A percentile compares a stretch with the other conserved stretches of the same genome.
Conservation (phyloP, 2,113 vertebrate species). For the Ursus arctos region DNA sequence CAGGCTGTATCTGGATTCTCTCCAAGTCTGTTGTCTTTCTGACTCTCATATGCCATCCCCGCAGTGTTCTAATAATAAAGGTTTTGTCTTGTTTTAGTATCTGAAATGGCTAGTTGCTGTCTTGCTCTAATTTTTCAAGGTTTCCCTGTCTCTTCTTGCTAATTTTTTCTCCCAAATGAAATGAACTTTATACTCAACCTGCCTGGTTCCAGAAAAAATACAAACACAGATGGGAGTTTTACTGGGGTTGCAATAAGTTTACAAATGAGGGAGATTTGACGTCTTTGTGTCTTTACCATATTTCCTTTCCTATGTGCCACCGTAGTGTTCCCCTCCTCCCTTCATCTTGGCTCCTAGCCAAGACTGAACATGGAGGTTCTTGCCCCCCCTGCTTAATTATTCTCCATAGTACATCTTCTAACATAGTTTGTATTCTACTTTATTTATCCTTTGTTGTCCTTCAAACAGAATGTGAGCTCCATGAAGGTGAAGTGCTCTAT, state of each 20-base stretch:
- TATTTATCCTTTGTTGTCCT: neutral
- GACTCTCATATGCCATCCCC: neutral
- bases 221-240: neutral
- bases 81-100: neutral
- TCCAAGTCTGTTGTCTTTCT: neutral
- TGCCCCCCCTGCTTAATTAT: neutral
- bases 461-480: neutral
- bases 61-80: neutral
- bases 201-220: neutral
- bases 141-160: neutral
- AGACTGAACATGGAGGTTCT: neutral
- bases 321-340: neutral
- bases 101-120: neutral
- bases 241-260: neutral
- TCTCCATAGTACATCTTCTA: neutral
- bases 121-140: neutral
- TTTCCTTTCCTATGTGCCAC: neutral
- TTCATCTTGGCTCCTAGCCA: neutral
- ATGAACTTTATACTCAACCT: neutral
- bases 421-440: neutral
- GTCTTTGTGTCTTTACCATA: neutral
- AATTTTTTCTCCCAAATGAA: constrained; percentile 50
- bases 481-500: neutral
- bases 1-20: neutral
- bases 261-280: neutral